phyloP scores from a whole-genome alignment of 2,797 vertebrate species.

The Xenentodon cancila region DNA sequence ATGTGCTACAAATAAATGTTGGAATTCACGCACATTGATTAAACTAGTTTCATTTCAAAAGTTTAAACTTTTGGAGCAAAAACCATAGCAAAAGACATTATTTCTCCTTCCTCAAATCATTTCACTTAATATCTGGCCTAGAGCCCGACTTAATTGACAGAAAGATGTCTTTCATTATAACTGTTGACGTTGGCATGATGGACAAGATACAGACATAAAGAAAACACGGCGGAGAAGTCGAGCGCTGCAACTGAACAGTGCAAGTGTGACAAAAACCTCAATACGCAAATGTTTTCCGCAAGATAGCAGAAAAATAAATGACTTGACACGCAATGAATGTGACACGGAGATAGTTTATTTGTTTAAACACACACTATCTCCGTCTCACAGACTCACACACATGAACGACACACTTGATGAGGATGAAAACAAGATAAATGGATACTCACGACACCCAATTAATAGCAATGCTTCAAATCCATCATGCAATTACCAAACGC shows the following conservation, averaged over 20 bases:
- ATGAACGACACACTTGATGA: conserved; percentile 51
- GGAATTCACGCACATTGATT: background rate
- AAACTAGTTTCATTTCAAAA: background rate
- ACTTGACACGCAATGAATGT: conserved; percentile 68
- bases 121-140: conserved; percentile 65
- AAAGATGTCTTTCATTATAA: conserved; percentile 58
- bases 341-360: conserved; percentile 72
- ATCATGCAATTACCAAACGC: conserved; percentile 76
- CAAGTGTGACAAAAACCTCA: conserved; percentile 51
- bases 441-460: conserved; percentile 70
- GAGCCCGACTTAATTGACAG: conserved; percentile 55
- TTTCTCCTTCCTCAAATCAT: conserved; percentile 17
- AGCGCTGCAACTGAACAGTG: conserved; percentile 42
- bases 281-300: conserved; percentile 69
- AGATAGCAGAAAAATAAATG: conserved; percentile 73
- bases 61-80: conserved; percentile 8
- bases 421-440: conserved; percentile 70
- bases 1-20: background rate
- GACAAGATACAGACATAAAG: conserved; percentile 75
- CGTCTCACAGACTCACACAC: conserved; percentile 47
- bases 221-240: conserved; percentile 38
- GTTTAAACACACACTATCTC: conserved; percentile 71
- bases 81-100: background rate
- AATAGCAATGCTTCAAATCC: conserved; percentile 77
- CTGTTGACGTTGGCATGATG: conserved; percentile 70